Evolutionary conservation across 2,797 vertebrate species (phyloP).

Genomic region (Cirrhinus mrigala): DNA sequence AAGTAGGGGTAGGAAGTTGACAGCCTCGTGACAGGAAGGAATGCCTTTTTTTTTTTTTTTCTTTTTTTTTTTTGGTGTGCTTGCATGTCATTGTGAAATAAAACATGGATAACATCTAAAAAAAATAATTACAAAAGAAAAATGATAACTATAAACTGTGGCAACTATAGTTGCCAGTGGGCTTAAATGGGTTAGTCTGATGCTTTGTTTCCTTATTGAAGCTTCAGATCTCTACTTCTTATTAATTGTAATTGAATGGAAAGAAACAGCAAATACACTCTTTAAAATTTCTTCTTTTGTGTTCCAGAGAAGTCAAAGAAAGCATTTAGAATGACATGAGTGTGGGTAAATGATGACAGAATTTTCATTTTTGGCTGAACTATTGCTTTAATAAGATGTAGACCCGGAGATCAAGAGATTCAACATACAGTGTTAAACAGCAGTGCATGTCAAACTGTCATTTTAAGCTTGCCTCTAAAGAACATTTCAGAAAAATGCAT

Average conservation of each 20-base stretch:
- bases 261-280: not conserved
- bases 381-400: slow-evolving; percentile 37
- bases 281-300: not conserved
- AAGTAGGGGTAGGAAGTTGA: too few relatives aligned
- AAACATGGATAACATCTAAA: too few relatives aligned
- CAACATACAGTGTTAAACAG: slow-evolving; percentile 30
- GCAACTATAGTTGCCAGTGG: too few relatives aligned
- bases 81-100: too few relatives aligned
- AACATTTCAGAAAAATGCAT: slow-evolving; percentile 13
- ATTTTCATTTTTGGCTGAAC: slow-evolving; percentile 20
- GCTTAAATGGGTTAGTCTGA: not conserved
- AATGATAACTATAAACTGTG: too few relatives aligned
- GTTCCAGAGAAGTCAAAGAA: not conserved
- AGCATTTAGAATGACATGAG: not conserved
- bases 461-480: slow-evolving; percentile 17
- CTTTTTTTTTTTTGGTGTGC: too few relatives aligned
- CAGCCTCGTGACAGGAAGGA: too few relatives aligned
- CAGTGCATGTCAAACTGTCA: slow-evolving; percentile 20
- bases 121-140: too few relatives aligned
- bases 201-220: not conserved
- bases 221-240: not conserved
- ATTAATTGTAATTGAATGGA: not conserved
- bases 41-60: too few relatives aligned
- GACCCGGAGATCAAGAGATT: slow-evolving; percentile 27
- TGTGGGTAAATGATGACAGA: not conserved